These are phyloP conservation scores for Sebastes oblongus DNA, from an alignment of 2,797 vertebrate species.

Conservation along the genomic window DNA sequence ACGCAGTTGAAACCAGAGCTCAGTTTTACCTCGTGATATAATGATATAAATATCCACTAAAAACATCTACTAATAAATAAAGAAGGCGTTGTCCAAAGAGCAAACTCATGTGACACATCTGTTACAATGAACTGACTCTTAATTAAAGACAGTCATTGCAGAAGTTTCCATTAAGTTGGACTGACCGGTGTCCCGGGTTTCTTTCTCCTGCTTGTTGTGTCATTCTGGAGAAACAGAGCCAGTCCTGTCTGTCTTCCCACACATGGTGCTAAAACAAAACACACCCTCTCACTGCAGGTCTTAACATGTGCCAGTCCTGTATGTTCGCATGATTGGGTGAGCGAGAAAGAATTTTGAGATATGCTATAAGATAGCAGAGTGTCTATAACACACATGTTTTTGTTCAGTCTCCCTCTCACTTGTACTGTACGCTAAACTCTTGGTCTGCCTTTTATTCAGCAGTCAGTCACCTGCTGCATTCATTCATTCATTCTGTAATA, in stretches of 20 bases:
- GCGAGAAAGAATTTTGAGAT: constrained; percentile 17
- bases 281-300: constrained; percentile 61
- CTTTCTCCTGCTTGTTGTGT: constrained; percentile 26
- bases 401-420: background rate
- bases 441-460: constrained; percentile 17
- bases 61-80: background rate
- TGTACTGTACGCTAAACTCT: background rate
- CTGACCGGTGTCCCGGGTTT: background rate
- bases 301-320: constrained; percentile 40
- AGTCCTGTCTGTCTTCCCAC: constrained; percentile 48
- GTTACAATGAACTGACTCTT: background rate
- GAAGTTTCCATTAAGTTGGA: background rate
- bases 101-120: background rate
- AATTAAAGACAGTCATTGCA: background rate
- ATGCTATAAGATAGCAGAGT: too few relatives aligned
- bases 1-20: background rate
- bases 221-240: constrained; percentile 29
- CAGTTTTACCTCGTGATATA: background rate
- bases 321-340: constrained; percentile 24
- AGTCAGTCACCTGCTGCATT: constrained; percentile 44
- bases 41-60: background rate
- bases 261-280: constrained; percentile 22
- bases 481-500: constrained; percentile 30
- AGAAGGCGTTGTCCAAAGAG: background rate
- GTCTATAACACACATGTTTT: constrained; percentile 7